phyloP scores from a whole-genome alignment of 2,888 invertebrate species.

The Agrenia bidenticulata region DNA sequence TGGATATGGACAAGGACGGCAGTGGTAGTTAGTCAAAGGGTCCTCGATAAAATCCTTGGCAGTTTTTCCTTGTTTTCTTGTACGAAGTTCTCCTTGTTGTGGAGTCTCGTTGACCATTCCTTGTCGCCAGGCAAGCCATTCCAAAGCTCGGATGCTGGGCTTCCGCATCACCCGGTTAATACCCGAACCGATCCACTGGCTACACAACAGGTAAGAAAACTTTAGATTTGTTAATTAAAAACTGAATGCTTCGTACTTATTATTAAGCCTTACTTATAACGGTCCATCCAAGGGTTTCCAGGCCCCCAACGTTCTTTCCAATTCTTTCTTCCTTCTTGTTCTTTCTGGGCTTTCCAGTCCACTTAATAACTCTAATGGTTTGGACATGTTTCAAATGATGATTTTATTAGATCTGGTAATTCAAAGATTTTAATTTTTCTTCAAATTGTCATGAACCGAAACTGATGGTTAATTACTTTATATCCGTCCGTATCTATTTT shows the following conservation, averaged over 20 bases:
- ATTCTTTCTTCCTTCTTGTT: conserved; percentile 36
- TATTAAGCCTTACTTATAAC: conserved; percentile 33
- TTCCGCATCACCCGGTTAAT: conserved; percentile 44
- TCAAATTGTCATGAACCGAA: too few relatives aligned
- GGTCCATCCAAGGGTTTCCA: conserved; percentile 34
- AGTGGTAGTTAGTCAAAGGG: conserved; percentile 32
- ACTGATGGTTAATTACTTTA: too few relatives aligned
- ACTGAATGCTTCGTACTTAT: too few relatives aligned
- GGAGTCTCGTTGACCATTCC: conserved; percentile 21
- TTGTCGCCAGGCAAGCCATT: conserved; percentile 42
- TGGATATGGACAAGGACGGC: conserved; percentile 47
- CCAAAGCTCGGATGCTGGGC: conserved; percentile 39
- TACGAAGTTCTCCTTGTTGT: conserved; percentile 24
- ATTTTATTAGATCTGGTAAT: too few relatives aligned
- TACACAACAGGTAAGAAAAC: conserved; percentile 3
- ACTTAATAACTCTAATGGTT: too few relatives aligned
- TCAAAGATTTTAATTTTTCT: too few relatives aligned
- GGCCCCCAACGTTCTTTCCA: conserved; percentile 38
- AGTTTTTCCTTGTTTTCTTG: conserved; percentile 12
- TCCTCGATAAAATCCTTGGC: conserved; percentile 29
- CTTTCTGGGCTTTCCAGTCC: conserved; percentile 23
- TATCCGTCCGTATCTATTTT: too few relatives aligned
- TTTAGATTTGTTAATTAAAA: neutral
- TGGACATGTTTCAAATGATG: too few relatives aligned
- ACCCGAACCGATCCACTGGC: conserved; percentile 45